These are phyloP conservation scores for Chrysolina oricalcia DNA, from an alignment of 2,888 invertebrate genomes.

Conservation along the genomic window DNA sequence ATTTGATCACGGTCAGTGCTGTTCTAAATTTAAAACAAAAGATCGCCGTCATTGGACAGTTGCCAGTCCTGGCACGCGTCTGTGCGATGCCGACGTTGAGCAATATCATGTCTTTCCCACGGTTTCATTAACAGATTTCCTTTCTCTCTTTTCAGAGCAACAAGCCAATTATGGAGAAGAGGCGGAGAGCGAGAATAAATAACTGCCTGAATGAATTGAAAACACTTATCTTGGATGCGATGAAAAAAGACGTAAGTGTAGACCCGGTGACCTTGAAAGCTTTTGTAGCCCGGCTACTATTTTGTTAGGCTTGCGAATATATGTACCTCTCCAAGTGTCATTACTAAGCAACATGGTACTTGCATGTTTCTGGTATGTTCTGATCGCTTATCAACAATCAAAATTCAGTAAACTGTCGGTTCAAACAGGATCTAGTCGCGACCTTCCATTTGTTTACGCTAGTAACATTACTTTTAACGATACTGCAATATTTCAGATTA, in stretches of 20 bases:
- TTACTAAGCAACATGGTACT: too few relatives aligned
- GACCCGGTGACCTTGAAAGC: background rate
- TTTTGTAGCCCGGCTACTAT: background rate
- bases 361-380: too few relatives aligned
- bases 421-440: background rate
- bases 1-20: slow-evolving; percentile 54
- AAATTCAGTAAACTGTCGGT: too few relatives aligned
- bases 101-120: slow-evolving; percentile 43
- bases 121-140: slow-evolving; percentile 46
- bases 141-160: slow-evolving; percentile 81
- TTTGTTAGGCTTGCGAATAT: background rate
- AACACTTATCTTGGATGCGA: slow-evolving; percentile 87
- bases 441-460: background rate
- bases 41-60: slow-evolving; percentile 51
- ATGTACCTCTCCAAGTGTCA: background rate
- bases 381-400: too few relatives aligned
- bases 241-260: slow-evolving; percentile 91
- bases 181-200: slow-evolving; percentile 91
- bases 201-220: slow-evolving; percentile 91
- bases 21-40: slow-evolving; percentile 60
- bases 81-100: slow-evolving; percentile 40
- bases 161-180: slow-evolving; percentile 95
- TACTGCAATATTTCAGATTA: background rate
- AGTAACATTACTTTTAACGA: background rate
- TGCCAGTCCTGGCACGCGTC: slow-evolving; percentile 61